Base-by-base conservation (phyloP, 2,888 invertebrate genomes). In the Cheilosia impressa region DNA sequence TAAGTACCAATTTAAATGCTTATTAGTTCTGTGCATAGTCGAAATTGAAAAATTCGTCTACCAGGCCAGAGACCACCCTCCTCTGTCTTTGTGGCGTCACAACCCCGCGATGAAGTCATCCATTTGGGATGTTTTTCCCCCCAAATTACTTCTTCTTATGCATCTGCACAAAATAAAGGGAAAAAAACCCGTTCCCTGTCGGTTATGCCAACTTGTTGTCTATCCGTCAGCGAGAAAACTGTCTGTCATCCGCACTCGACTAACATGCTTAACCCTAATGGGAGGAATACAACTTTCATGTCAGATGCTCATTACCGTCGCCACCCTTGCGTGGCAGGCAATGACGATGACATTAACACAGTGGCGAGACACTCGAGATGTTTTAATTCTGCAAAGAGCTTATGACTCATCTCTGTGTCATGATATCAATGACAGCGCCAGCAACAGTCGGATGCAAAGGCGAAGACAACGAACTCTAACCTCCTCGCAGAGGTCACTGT, bases 301-400 rank as follows among this genome's bases (percentile, higher is more conserved):
- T 84, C 84, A 80, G 75, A 62, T 84, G 75, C 60, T 80, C 84
- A 80, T 80, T 84, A 84, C 71, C 53, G 60, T 71, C 80, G 45
- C 71, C 83, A 84, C 41, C 69, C 43, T 84, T 75, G 84, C 80
- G 71, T 84, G 84, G 71, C 72, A 72, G 4, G 65, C 47, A 55
- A 43, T 62, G 27, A 17, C 68, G 17, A 34, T 45, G 58, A 15
- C 43, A 62, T 34, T 19, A 62, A 15, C 31, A 47, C 45, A 22
- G n/a, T 60, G 60, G 53, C 72, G 53, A 62, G 63, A 63, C 47
- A 38, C 19, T 31, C 10, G 13, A 34, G 50, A 53, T 71, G 60
- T 76, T 52, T 69, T 58, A 76, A 68, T 66, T 77, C 77, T 47
- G 60, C 68, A 69, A 68, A 60, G 22, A 45, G 38, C 63, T 50